Conservation (phyloP, 2,113 vertebrate species). For the Barnardius zonarius region DNA sequence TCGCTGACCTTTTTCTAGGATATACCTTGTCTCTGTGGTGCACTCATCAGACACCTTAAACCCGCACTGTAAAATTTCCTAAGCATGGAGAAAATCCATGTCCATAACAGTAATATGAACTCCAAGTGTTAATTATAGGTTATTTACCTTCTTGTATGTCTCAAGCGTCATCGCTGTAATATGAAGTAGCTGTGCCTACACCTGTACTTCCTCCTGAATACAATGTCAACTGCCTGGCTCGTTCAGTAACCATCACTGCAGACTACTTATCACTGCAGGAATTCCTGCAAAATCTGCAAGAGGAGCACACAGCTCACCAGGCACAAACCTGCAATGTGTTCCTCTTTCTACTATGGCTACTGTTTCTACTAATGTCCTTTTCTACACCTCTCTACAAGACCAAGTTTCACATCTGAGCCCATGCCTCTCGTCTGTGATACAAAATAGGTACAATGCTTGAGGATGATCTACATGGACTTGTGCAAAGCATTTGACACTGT, state of each 20-base stretch:
- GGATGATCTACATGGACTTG: neutral
- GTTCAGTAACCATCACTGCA: neutral
- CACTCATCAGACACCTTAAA: neutral
- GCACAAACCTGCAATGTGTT: accelerated
- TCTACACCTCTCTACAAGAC: neutral
- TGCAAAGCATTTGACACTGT: no score
- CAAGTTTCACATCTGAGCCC: neutral
- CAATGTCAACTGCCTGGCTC: neutral
- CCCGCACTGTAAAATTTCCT: neutral
- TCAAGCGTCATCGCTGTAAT: neutral
- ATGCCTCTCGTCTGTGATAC: accelerated
- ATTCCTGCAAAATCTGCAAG: neutral
- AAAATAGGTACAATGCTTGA: accelerated
- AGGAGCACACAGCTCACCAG: no score
- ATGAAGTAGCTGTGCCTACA: neutral
- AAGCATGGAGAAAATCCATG: neutral
- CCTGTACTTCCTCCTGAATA: neutral
- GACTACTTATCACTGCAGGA: accelerated
- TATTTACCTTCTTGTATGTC: neutral
- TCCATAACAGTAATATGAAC: neutral
- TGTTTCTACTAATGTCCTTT: neutral
- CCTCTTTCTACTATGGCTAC: neutral
- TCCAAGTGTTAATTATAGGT: neutral
- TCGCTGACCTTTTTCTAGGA: neutral
- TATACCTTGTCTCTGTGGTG: neutral